These are phyloP conservation scores for Gila robusta DNA, from an alignment of 2,797 vertebrate species.

Conservation along the genomic window DNA sequence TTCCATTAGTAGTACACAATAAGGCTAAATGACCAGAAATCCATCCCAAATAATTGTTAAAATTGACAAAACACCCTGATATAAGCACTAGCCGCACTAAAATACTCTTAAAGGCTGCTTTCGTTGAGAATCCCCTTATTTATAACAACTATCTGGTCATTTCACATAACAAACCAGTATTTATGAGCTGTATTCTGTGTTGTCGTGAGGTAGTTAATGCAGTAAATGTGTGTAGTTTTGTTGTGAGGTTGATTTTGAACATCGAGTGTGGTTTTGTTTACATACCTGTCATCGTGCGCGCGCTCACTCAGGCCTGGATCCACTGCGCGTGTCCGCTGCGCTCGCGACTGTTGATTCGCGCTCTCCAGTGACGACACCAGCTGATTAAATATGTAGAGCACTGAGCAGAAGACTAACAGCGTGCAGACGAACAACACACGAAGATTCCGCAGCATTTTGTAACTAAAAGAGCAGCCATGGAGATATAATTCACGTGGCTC, in stretches of 20 bases:
- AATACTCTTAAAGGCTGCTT: neutral
- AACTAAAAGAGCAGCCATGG: conserved; percentile 19
- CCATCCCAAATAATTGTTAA: neutral
- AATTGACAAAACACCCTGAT: neutral
- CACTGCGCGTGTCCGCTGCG: neutral
- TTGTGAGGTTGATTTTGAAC: neutral
- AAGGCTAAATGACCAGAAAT: neutral
- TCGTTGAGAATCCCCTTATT: neutral
- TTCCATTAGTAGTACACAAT: neutral
- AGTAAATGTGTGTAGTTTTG: neutral
- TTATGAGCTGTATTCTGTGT: no score
- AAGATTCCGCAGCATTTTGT: conserved; percentile 76
- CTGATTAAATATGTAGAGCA: conserved; percentile 85
- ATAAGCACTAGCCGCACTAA: neutral
- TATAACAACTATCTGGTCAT: neutral
- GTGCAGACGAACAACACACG: conserved; percentile 81
- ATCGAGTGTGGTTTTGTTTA: neutral
- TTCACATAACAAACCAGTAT: no score
- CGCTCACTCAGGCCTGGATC: neutral
- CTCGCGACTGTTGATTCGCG: conserved; percentile 61
- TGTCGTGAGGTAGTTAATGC: no score
- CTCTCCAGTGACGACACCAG: conserved; percentile 79
- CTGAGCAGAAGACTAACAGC: conserved; percentile 79
- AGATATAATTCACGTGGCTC: conserved; percentile 14
- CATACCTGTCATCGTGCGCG: conserved; percentile 28